phyloP scores from a whole-genome alignment of 1,140 invertebrate genomes.

The Eupeodes corollae region DNA sequence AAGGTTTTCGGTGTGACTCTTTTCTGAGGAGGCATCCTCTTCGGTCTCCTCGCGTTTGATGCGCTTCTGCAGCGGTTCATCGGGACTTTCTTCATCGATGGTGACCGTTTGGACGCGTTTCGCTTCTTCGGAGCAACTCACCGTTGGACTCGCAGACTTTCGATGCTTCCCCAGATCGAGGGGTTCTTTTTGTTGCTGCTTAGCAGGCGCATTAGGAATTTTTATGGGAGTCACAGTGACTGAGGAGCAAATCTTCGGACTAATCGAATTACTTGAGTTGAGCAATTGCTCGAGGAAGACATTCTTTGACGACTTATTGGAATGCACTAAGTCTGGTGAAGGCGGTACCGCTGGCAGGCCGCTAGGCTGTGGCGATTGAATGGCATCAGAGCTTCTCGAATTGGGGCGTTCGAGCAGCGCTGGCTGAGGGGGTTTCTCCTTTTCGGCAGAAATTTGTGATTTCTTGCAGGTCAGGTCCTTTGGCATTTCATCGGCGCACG shows the following conservation, averaged over 20 bases:
- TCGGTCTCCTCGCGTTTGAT: slow-evolving; percentile 38
- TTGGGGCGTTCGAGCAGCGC: slow-evolving; percentile 40
- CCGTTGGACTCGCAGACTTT: slow-evolving; percentile 47
- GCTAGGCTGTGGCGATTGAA: slow-evolving; percentile 53
- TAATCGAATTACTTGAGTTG: slow-evolving; percentile 19
- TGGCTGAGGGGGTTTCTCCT: slow-evolving; percentile 22
- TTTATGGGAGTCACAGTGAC: not conserved
- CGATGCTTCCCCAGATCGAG: slow-evolving; percentile 52
- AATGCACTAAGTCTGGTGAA: slow-evolving; percentile 44
- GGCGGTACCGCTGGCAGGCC: slow-evolving; percentile 50
- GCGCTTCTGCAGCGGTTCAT: slow-evolving; percentile 47
- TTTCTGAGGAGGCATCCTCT: slow-evolving; percentile 33
- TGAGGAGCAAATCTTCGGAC: slow-evolving; percentile 1
- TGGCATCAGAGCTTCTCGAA: slow-evolving; percentile 49
- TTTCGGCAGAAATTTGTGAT: slow-evolving; percentile 21
- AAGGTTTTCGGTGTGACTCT: slow-evolving; percentile 15
- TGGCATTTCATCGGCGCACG: slow-evolving; percentile 41
- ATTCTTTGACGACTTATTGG: slow-evolving; percentile 17
- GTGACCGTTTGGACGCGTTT: slow-evolving; percentile 35
- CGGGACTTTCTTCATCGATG: slow-evolving; percentile 33
- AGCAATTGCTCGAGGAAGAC: slow-evolving; percentile 33
- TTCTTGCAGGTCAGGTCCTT: slow-evolving; percentile 46
- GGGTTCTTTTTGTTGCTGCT: slow-evolving; percentile 47
- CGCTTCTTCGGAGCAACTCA: slow-evolving; percentile 49
- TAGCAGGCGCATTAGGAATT: slow-evolving; percentile 2